Conservation (phyloP, 2,888 invertebrate species). For the Pandemis cinnamomeana region DNA sequence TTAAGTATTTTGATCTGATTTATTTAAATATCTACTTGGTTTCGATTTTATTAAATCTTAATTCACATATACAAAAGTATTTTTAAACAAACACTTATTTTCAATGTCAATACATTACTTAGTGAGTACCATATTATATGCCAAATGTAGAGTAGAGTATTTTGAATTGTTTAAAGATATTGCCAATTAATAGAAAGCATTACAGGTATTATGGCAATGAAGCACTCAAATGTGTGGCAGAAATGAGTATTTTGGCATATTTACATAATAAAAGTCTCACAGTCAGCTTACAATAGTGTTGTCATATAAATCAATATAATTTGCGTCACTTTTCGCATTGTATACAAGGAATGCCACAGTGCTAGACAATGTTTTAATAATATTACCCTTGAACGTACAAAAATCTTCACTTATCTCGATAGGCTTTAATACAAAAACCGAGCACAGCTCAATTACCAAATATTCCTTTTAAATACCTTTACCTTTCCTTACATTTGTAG, state of each 20-base stretch:
- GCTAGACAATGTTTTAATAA: not conserved
- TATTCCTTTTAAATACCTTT: conserved; percentile 6
- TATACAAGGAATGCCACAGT: not conserved
- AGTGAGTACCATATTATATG: not conserved
- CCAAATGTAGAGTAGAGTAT: conserved; percentile 9
- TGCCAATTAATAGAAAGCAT: not conserved
- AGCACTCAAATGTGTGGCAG: not conserved
- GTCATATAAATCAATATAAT: not conserved
- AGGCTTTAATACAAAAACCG: conserved; percentile 12
- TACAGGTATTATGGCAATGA: not conserved
- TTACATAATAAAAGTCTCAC: not conserved
- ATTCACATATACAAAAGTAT: conserved; percentile 2
- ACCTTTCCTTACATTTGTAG: not conserved
- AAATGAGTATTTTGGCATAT: not conserved
- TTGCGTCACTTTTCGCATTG: not conserved
- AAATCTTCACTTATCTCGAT: not conserved
- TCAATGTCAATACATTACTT: not conserved
- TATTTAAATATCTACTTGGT: not conserved
- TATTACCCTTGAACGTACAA: not conserved
- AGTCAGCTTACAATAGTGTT: not conserved
- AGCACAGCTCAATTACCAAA: conserved; percentile 28
- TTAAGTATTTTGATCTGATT: not conserved
- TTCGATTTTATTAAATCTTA: not conserved
- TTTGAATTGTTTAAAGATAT: conserved; percentile 1
- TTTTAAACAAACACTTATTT: not conserved